Evolutionary conservation across 1,140 invertebrate genomes (phyloP), one percentile per base, ranked within the genome.

Genomic region (Drosophila simulans): DNA sequence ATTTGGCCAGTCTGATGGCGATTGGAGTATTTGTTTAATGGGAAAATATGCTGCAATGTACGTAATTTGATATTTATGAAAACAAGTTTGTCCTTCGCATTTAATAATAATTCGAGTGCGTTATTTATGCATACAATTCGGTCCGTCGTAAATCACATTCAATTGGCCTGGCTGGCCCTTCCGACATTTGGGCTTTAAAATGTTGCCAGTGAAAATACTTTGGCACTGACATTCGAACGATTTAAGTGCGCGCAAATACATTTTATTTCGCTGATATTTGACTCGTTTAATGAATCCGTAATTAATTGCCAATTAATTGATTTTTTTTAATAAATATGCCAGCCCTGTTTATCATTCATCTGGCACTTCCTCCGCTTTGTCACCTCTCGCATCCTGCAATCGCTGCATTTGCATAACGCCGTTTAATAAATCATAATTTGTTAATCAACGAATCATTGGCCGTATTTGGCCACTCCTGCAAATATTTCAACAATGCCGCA

Each of bases 301-400:
- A 77, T 77, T 73, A 73, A 82, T 82, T 63, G 68, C 25, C 20
- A 73, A 73, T 68, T 64, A 82, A 82, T 82, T 77, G 49, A 69
- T 60, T 68, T 73, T 72, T 72, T 75, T 45, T 43, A 20, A 66
- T 52, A 69, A 66, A 54, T 66, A 54, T 49, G 27, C 31, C 13
- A 8, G 40, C 17, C 17, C 17, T 17, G 17, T 37, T 59, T 39
- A 57, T 55, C 46, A 54, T 58, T 65, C 55, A 57, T 70, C 45
- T 49, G 72, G 60, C 27, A 57, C 53, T 53, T 75, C 45, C 60
- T 13, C 34, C 46, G 37, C 17, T 57, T 57, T 75, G 70, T 74
- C 71, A 66, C 60, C 53, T 75, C 53, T 27, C 59, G 25, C 20
- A 55, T 72, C 34, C 39, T 55, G 13, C 39, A 17, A 1, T 31